Conservation (phyloP, 2,888 invertebrate species). For the Nipponacmea schrenckii region DNA sequence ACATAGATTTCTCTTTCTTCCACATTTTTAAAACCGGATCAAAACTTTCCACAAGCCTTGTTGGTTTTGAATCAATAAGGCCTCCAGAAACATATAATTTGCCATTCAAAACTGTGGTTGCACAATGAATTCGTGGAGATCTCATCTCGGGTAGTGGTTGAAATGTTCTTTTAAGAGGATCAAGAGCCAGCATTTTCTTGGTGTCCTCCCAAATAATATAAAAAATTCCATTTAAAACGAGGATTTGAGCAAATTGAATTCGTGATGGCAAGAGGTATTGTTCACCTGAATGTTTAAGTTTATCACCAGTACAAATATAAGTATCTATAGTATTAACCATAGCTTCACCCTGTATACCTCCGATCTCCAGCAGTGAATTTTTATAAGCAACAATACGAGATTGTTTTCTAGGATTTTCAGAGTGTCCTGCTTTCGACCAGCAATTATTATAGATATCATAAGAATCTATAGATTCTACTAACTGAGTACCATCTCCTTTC, state of each 20-base stretch:
- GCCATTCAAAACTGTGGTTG: slow-evolving; percentile 57
- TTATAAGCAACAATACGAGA: slow-evolving; percentile 59
- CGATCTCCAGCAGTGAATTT: slow-evolving; percentile 62
- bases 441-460: slow-evolving; percentile 52
- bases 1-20: slow-evolving; percentile 55
- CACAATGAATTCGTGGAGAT: slow-evolving; percentile 55
- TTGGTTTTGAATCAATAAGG: slow-evolving; percentile 52
- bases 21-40: slow-evolving; percentile 59
- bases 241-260: slow-evolving; percentile 61
- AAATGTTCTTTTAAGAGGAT: slow-evolving; percentile 63
- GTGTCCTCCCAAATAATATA: slow-evolving; percentile 67
- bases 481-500: slow-evolving; percentile 46
- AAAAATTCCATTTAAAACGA: slow-evolving; percentile 61
- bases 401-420: slow-evolving; percentile 61
- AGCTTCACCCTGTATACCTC: slow-evolving; percentile 57
- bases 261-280: slow-evolving; percentile 63
- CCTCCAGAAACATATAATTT: slow-evolving; percentile 64
- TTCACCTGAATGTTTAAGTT: slow-evolving; percentile 56
- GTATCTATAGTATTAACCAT: slow-evolving; percentile 64
- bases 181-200: slow-evolving; percentile 61
- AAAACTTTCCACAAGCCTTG: slow-evolving; percentile 59
- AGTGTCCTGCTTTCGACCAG: slow-evolving; percentile 60
- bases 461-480: slow-evolving; percentile 63
- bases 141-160: slow-evolving; percentile 55
- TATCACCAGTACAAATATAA: slow-evolving; percentile 52